These are phyloP conservation scores for Mylabris sibirica DNA, from an alignment of 2,888 invertebrate genomes.

Conservation along the genomic window DNA sequence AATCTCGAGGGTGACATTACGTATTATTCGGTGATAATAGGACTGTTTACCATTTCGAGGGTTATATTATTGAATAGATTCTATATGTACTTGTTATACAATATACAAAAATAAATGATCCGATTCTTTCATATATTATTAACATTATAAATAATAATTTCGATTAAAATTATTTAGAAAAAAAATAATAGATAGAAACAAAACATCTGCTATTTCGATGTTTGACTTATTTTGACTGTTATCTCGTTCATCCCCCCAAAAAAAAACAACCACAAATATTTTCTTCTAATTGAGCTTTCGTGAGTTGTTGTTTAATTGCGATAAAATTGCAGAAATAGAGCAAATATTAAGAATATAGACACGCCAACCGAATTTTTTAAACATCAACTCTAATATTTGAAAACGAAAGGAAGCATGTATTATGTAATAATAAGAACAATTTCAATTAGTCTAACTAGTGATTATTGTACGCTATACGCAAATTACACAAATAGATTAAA, in stretches of 20 bases:
- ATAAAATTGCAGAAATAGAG: slow-evolving; percentile 7
- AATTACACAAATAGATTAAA: not conserved
- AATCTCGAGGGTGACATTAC: slow-evolving; percentile 42
- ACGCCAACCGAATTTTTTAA: slow-evolving; percentile 1
- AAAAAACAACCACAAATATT: no score
- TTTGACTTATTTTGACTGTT: no score
- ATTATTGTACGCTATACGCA: not conserved
- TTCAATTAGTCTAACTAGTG: not conserved
- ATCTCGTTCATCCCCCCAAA: not conserved
- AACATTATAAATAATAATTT: not conserved
- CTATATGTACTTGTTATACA: not conserved
- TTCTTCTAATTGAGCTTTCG: not conserved
- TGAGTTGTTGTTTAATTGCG: not conserved
- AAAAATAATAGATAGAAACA: not conserved
- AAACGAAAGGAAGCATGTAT: not conserved
- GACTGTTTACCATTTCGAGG: slow-evolving; percentile 24
- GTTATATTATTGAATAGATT: slow-evolving; percentile 9
- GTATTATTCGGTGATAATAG: slow-evolving; percentile 47
- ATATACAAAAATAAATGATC: slow-evolving; percentile 8
- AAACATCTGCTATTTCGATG: not conserved
- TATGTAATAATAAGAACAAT: not conserved
- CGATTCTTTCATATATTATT: not conserved
- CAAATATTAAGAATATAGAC: not conserved
- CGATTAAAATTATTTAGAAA: not conserved
- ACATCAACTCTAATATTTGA: not conserved